These are phyloP conservation scores for Neotoxoptera formosana DNA, from an alignment of 1,140 invertebrate species.

Conservation along the genomic window DNA sequence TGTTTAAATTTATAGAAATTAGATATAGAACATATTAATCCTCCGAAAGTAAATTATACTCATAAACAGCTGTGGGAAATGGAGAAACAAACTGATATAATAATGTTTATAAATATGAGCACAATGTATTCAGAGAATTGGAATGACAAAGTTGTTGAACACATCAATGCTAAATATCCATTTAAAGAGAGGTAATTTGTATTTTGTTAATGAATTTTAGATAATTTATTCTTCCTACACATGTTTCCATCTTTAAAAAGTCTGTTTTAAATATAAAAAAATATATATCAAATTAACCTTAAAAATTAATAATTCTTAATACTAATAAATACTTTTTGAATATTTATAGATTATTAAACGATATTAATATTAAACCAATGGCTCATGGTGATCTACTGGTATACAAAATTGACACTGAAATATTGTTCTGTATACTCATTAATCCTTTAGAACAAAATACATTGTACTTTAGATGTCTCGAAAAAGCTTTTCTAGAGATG, in stretches of 20 bases:
- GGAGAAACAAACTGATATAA: constrained; percentile 43
- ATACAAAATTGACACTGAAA: constrained; percentile 2
- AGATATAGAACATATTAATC: background rate
- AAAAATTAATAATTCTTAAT: background rate
- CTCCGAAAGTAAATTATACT: background rate
- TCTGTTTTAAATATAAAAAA: too few relatives aligned
- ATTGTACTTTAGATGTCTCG: background rate
- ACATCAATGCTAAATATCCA: constrained; percentile 1
- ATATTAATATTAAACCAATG: constrained; percentile 46
- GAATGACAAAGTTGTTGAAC: constrained; percentile 28
- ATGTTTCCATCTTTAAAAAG: background rate
- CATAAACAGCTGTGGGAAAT: constrained; percentile 27
- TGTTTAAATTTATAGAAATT: constrained; percentile 25
- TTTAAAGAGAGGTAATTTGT: constrained; percentile 39
- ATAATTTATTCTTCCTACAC: background rate
- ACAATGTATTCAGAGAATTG: constrained; percentile 6
- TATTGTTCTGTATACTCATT: constrained; percentile 17
- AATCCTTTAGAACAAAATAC: background rate
- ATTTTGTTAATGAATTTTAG: background rate
- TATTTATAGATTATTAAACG: constrained; percentile 31
- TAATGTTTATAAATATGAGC: constrained; percentile 33
- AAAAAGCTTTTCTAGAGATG: constrained; percentile 2
- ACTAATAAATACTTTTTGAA: background rate
- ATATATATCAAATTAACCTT: background rate
- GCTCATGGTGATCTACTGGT: background rate